phyloP scores from a whole-genome alignment of 2,888 invertebrate species.

The Seira ritae region DNA sequence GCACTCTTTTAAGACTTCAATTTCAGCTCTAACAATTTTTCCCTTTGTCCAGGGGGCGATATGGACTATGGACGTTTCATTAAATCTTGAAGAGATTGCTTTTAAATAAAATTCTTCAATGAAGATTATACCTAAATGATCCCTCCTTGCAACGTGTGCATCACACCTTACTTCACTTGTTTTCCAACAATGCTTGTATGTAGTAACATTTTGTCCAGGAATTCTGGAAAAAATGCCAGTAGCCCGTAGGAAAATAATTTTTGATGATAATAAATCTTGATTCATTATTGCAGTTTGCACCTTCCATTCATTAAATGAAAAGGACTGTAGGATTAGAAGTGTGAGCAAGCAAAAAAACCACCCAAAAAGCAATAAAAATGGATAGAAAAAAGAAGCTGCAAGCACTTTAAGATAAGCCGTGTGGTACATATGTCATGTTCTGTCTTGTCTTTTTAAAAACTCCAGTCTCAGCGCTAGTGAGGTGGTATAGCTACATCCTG shows the following conservation, averaged over 20 bases:
- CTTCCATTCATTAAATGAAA: slow-evolving; percentile 29
- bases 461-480: not conserved
- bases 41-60: slow-evolving; percentile 1
- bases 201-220: slow-evolving; percentile 9
- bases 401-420: slow-evolving; percentile 5
- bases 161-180: not conserved
- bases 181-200: not conserved
- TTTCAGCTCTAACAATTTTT: not conserved
- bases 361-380: slow-evolving; percentile 21
- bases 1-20: no score
- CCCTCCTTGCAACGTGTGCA: not conserved
- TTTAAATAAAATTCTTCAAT: not conserved
- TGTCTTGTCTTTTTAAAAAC: not conserved
- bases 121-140: slow-evolving; percentile 9
- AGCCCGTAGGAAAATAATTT: not conserved
- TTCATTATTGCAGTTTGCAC: slow-evolving; percentile 22
- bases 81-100: not conserved
- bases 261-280: slow-evolving; percentile 33
- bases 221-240: slow-evolving; percentile 5
- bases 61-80: slow-evolving; percentile 12
- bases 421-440: not conserved
- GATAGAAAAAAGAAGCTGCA: slow-evolving; percentile 21
- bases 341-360: slow-evolving; percentile 20
- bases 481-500: not conserved
- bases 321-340: slow-evolving; percentile 6